Evolutionary conservation across 2,888 invertebrate genomes (phyloP).

Genomic region (Rhaphigaster nebulosa): DNA sequence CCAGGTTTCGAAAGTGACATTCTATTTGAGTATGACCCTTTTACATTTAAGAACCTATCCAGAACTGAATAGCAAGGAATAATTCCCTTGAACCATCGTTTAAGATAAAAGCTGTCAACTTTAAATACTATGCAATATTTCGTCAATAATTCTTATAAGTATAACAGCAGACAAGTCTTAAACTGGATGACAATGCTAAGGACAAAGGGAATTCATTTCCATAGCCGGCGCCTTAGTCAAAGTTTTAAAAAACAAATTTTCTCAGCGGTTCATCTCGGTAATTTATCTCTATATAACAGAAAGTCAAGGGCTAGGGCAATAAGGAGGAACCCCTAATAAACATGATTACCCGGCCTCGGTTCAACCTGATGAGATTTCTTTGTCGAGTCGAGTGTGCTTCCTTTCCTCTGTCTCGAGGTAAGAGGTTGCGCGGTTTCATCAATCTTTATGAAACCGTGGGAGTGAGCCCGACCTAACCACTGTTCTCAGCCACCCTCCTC

Average conservation of each 20-base stretch:
- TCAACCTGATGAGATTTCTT: slow-evolving; percentile 45
- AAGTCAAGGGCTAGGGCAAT: background rate
- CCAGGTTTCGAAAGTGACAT: no score
- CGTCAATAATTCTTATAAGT: background rate
- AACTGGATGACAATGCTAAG: background rate
- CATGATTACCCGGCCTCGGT: slow-evolving; percentile 32
- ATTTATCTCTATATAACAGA: slow-evolving; percentile 46
- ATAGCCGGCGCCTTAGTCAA: background rate
- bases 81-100: no score
- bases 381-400: slow-evolving; percentile 21
- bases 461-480: background rate
- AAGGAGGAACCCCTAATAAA: slow-evolving; percentile 37
- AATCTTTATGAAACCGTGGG: slow-evolving; percentile 43
- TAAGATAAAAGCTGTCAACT: no score
- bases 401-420: background rate
- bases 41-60: no score
- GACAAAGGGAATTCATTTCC: background rate
- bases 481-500: background rate
- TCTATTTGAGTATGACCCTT: no score
- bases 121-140: no score
- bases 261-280: background rate
- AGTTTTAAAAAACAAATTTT: slow-evolving; percentile 44
- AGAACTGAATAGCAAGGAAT: no score
- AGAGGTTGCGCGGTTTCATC: slow-evolving; percentile 10
- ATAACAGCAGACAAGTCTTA: background rate